Percentiles rank a stretch among this genome's conserved stretches.
Evolutionary conservation across 2,113 vertebrate genomes (phyloP).

Genomic region (Myrmophylax atrothorax): DNA sequence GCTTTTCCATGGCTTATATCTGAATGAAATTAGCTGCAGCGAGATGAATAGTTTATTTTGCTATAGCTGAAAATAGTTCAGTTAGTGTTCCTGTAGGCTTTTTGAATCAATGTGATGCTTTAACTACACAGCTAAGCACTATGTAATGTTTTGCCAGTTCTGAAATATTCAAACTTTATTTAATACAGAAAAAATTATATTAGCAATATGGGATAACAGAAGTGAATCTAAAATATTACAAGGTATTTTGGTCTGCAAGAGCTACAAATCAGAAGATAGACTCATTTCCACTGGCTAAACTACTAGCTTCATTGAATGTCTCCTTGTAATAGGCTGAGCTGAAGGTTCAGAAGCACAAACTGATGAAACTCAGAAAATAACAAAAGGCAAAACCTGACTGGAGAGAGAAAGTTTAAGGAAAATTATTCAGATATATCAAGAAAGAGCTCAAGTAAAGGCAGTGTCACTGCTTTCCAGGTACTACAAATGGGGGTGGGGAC

Average conservation of each 20-base stretch:
- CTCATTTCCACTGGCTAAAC: background rate
- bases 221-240: background rate
- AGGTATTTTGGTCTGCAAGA: background rate
- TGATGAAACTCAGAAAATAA: background rate
- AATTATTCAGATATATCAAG: background rate
- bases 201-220: background rate
- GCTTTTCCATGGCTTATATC: background rate
- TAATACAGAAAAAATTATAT: background rate
- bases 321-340: background rate
- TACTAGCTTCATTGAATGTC: background rate
- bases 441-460: background rate
- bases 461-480: background rate
- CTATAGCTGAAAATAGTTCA: background rate
- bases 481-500: fast-evolving
- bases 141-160: background rate
- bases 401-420: background rate
- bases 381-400: background rate
- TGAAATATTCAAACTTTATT: background rate
- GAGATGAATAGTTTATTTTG: background rate
- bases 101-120: background rate
- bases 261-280: background rate
- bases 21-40: background rate
- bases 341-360: background rate
- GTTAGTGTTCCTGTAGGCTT: background rate
- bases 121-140: background rate